Evolutionary conservation across 1,140 invertebrate species (phyloP).

Genomic region (Vanessa atalanta): DNA sequence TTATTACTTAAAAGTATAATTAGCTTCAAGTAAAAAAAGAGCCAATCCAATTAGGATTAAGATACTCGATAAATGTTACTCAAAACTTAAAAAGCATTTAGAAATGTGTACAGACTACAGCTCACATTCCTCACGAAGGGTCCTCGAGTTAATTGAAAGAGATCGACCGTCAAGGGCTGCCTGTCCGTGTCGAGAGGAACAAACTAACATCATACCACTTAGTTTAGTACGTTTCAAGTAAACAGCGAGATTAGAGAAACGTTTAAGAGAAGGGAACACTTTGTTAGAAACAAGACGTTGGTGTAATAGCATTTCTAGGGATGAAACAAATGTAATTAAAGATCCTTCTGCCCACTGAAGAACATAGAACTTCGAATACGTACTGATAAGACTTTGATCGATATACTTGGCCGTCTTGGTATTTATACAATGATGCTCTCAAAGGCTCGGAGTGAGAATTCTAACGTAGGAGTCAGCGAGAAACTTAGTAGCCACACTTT

Average conservation of each 20-base stretch:
- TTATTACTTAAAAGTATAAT: too few species aligned
- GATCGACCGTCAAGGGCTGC: conserved; percentile 50
- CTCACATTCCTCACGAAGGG: conserved; percentile 36
- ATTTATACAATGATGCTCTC: conserved; percentile 12
- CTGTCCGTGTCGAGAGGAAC: conserved; percentile 50
- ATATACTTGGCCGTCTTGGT: too few species aligned
- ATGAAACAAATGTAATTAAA: conserved; percentile 22
- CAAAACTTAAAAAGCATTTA: too few species aligned
- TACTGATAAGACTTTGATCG: too few species aligned
- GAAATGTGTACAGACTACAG: background rate
- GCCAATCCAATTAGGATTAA: too few species aligned
- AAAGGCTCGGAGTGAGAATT: too few species aligned
- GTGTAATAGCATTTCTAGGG: conserved; percentile 7
- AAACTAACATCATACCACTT: conserved; percentile 54
- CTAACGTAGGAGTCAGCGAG: too few species aligned
- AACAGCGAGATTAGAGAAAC: conserved; percentile 43
- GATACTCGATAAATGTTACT: too few species aligned
- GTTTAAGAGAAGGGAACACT: conserved; percentile 35
- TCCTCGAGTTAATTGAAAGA: conserved; percentile 70
- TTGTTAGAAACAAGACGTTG: conserved; percentile 10
- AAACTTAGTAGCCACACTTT: too few species aligned
- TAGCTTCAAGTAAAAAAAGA: too few species aligned
- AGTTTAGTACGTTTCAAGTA: conserved; percentile 36
- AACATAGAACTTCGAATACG: background rate
- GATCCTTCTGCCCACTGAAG: conserved; percentile 1